Evolutionary conservation across 2,888 invertebrate species (phyloP).

Genomic region (Rhimphoctona megacephalus): DNA sequence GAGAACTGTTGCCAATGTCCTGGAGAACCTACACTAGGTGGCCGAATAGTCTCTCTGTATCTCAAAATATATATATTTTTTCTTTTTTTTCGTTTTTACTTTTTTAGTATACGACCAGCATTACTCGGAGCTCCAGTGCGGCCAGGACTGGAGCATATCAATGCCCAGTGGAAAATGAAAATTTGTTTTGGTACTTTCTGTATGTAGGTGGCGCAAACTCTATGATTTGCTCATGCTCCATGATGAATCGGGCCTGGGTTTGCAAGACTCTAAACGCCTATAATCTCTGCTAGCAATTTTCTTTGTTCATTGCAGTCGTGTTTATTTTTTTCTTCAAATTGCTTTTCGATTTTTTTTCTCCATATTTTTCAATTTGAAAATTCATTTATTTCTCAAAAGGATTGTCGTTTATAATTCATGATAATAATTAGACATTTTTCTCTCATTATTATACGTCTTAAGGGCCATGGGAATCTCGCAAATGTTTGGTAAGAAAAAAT

Average conservation of each 20-base stretch:
- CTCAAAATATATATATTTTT: neutral
- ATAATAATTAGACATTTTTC: neutral
- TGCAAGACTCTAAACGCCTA: neutral
- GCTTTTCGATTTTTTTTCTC: neutral
- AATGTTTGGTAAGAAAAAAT: slow-evolving; percentile 13
- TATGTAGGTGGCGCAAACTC: slow-evolving; percentile 44
- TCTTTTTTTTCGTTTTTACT: neutral
- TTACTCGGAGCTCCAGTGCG: slow-evolving; percentile 41
- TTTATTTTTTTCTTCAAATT: neutral
- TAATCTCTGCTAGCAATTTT: neutral
- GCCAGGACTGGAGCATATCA: slow-evolving; percentile 44
- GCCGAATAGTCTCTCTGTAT: slow-evolving; percentile 49
- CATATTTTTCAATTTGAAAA: neutral
- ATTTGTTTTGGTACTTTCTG: slow-evolving; percentile 60
- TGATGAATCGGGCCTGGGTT: neutral
- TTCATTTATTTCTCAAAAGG: neutral
- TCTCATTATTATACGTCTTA: neutral
- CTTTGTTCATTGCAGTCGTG: neutral
- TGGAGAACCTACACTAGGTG: slow-evolving; percentile 55
- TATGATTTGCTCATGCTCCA: slow-evolving; percentile 40
- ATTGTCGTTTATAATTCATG: neutral
- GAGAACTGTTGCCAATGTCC: slow-evolving; percentile 39
- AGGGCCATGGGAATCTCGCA: slow-evolving; percentile 51
- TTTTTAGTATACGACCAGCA: slow-evolving; percentile 34
- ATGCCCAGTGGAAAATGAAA: slow-evolving; percentile 56